Evolutionary conservation across 2,113 vertebrate genomes (phyloP).

Genomic region (Scatophagus argus): DNA sequence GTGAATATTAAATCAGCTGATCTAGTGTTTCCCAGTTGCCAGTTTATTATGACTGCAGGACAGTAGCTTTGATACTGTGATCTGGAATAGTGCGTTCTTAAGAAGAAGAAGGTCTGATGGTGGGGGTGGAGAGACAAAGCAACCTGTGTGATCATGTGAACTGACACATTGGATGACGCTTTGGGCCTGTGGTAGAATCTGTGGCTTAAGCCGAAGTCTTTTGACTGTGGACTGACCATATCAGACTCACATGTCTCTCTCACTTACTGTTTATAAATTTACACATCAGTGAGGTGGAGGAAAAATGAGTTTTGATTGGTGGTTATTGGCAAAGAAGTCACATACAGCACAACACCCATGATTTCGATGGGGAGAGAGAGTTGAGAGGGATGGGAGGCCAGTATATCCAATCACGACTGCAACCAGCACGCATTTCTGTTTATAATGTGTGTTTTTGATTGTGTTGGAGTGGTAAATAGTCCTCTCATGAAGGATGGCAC

Average conservation of each 20-base stretch:
- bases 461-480: neutral
- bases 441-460: neutral
- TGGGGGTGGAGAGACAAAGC: conserved; percentile 3
- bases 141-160: conserved; percentile 28
- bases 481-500: neutral
- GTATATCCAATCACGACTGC: neutral
- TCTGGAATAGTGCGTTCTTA: conserved; percentile 22
- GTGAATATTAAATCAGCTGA: conserved; percentile 2
- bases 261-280: conserved; percentile 1
- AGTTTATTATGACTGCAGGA: conserved; percentile 10
- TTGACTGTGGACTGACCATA: neutral
- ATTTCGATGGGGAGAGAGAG: neutral
- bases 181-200: neutral
- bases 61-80: neutral
- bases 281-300: neutral
- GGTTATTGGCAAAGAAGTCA: neutral
- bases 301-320: neutral
- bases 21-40: neutral
- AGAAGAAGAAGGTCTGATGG: neutral
- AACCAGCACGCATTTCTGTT: neutral
- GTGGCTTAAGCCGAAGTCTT: neutral
- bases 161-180: neutral
- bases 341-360: neutral
- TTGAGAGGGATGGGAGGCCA: too few species aligned
- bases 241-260: neutral